Evolutionary conservation across 1,140 invertebrate genomes (phyloP).

Genomic region (Phthorimaea operculella): DNA sequence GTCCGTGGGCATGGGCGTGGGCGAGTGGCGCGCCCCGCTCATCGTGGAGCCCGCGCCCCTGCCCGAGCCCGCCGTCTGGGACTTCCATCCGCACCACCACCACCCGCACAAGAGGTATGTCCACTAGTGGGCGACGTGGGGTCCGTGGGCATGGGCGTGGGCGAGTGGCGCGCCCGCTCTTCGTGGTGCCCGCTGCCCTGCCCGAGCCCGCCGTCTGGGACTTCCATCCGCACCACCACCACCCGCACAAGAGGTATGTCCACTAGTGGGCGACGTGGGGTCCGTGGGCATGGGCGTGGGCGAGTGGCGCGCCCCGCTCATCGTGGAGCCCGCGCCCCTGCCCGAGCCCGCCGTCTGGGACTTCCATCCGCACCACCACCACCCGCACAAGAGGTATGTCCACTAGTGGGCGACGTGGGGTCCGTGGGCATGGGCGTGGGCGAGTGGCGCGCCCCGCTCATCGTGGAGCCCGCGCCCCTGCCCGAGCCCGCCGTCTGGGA

Average conservation of each 20-base stretch:
- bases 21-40: conserved; percentile 60
- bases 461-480: conserved; percentile 52
- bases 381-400: conserved; percentile 17
- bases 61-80: conserved; percentile 45
- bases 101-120: conserved; percentile 6
- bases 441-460: conserved; percentile 61
- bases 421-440: conserved; percentile 39
- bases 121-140: too few relatives aligned
- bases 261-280: conserved; percentile 40
- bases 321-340: conserved; percentile 44
- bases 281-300: conserved; percentile 36
- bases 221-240: conserved; percentile 35
- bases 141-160: conserved; percentile 13
- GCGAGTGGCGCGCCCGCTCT: conserved; percentile 59
- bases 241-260: conserved; percentile 7
- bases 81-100: conserved; percentile 39
- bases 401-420: conserved; percentile 30
- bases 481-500: conserved; percentile 48
- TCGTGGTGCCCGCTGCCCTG: conserved; percentile 44
- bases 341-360: conserved; percentile 47
- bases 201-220: conserved; percentile 48
- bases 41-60: conserved; percentile 51
- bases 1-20: conserved; percentile 38
- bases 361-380: conserved; percentile 47
- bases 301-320: conserved; percentile 61